Evolutionary conservation across 1,140 invertebrate genomes (phyloP).

Genomic region (Bilobella aurantiaca): DNA sequence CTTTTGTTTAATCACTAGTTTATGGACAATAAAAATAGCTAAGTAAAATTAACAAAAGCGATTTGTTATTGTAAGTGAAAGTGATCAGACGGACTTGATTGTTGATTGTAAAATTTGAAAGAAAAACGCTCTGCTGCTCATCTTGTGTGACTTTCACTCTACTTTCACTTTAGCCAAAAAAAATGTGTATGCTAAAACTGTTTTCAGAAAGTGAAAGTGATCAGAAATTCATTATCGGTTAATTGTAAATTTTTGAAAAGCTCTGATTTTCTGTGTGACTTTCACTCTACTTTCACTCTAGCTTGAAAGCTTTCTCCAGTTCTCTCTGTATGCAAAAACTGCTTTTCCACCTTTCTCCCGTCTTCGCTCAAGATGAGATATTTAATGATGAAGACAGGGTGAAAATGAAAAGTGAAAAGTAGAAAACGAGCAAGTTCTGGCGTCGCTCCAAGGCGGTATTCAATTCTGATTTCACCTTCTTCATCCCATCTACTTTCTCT

Average conservation of each 20-base stretch:
- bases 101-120: no score
- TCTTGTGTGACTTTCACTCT: background rate
- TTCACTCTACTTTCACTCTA: background rate
- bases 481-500: background rate
- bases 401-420: background rate
- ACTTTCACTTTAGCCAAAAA: background rate
- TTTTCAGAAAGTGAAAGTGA: no score
- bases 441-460: background rate
- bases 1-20: no score
- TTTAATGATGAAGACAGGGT: no score
- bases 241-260: no score
- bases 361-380: no score
- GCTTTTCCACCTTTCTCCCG: background rate
- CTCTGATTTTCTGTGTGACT: background rate
- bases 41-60: no score
- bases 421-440: conserved; percentile 1
- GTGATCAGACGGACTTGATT: no score
- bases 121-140: no score
- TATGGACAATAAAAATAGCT: no score
- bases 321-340: background rate
- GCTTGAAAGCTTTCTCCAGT: background rate
- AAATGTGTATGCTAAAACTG: background rate
- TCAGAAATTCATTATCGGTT: no score
- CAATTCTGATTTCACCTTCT: background rate
- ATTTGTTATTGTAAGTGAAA: no score